Evolutionary conservation across 2,888 invertebrate species (phyloP), one percentile per base, ranked within the genome.

Genomic region (Mesorhabditis spiculigera): DNA sequence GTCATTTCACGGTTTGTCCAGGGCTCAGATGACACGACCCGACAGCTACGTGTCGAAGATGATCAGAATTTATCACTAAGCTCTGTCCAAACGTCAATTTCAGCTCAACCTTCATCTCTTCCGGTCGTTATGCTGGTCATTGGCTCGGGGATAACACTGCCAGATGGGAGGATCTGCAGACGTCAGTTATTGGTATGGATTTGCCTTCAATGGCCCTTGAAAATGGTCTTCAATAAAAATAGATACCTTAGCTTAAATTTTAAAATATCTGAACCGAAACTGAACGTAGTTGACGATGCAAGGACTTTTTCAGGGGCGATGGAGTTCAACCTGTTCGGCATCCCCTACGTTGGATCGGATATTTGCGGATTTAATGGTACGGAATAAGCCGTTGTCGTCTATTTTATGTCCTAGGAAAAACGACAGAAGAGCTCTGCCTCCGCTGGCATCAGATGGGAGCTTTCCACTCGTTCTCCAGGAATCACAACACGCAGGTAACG

Each of bases 141-240:
- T 93, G 93, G 93, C 91, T 91, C 80, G 93, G 93, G 0, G 93
- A 93, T 87, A 90, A 92, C 73, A 87, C 86, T 77, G 92, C 93
- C 64, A 88, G 89, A 61, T 93, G 93, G 93, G 89, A 90, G 71
- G 92, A 92, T 83, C 89, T 93, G 89, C 88, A 69, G 5, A 61
- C 68, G 41, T 64, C 71, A 4, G 63, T 76, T 61, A 76, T 76
- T 42, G 76, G 76, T 5, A 69, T 67, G 2, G 58, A 50, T 13
- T n/a, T 50, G 10, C 8, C 58, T 50, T 13, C 10, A 50, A 50
- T 10, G 58, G n/a, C n/a, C n/a, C 8, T 10, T 13, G 58, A 50
- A 50, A 50, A n/a, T 50, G 1, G n/a, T 28, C 28, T 28, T 28
- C 28, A 3, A 28, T 28, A 28, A 28, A 28, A 28, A 28, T 28